These are phyloP conservation scores for Holothuria glaberrima DNA, from an alignment of 35 echinoderm and acorn worm genomes.

Conservation along the genomic window DNA sequence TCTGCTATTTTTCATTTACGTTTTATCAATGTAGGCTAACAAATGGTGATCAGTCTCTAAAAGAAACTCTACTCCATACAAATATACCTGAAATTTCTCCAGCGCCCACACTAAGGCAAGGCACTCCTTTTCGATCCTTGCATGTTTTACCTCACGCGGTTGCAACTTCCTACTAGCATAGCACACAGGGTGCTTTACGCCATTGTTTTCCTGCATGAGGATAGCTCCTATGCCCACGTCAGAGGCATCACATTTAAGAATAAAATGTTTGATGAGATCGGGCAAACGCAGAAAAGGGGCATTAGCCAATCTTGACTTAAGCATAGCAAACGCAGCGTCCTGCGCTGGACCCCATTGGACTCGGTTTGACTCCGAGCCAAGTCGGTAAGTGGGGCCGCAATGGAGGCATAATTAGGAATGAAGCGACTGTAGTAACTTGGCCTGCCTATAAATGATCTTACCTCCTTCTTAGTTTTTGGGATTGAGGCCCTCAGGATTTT, in stretches of 20 bases:
- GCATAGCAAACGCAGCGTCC: slow-evolving; percentile 8
- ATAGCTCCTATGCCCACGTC: too few species aligned
- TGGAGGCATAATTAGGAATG: slow-evolving; percentile 50
- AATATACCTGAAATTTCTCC: slow-evolving; percentile 14
- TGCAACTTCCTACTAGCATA: slow-evolving; percentile 45
- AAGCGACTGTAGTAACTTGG: slow-evolving; percentile 49
- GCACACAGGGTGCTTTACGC: slow-evolving; percentile 30
- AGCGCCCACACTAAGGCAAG: too few species aligned
- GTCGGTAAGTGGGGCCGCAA: slow-evolving; percentile 50
- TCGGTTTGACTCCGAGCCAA: slow-evolving; percentile 8
- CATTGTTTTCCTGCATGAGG: slow-evolving; percentile 42
- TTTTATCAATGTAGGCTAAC: not conserved
- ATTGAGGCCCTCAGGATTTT: not conserved
- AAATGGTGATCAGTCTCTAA: too few species aligned
- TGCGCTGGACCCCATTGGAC: slow-evolving; percentile 47
- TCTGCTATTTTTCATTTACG: slow-evolving; percentile 34
- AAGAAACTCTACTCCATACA: slow-evolving; percentile 37
- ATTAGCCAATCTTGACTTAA: slow-evolving; percentile 7
- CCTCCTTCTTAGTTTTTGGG: not conserved
- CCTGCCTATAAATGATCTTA: slow-evolving; percentile 27
- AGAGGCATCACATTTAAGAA: slow-evolving; percentile 15
- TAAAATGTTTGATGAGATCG: slow-evolving; percentile 15
- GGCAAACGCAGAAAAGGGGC: slow-evolving; percentile 32
- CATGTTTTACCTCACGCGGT: not conserved
- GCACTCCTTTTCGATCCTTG: not conserved